Evolutionary conservation across 2,888 invertebrate genomes (phyloP).

Genomic region (Tryphoninae sp.): DNA sequence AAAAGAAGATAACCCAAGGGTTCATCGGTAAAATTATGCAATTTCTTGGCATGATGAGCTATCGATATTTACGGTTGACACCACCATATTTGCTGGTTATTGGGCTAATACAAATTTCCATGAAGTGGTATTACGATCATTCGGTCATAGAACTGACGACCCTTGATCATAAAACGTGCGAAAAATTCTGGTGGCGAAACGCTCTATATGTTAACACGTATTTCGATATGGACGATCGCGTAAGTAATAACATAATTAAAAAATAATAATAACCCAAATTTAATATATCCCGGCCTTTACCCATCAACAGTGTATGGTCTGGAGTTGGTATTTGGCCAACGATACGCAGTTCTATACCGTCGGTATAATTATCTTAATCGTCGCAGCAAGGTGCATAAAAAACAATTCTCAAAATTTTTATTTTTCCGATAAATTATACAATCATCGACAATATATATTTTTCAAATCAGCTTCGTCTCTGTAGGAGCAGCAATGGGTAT

Average conservation of each 20-base stretch:
- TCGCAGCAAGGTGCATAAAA: conserved; percentile 85
- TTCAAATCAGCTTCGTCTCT: conserved; percentile 68
- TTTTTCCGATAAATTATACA: conserved; percentile 2
- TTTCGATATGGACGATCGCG: conserved; percentile 87
- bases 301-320: conserved; percentile 87
- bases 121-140: conserved; percentile 87
- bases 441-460: background rate
- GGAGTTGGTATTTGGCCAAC: conserved; percentile 93
- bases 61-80: conserved; percentile 85
- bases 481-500: conserved; percentile 77
- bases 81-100: conserved; percentile 92
- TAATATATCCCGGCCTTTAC: conserved; percentile 28
- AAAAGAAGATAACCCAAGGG: conserved; percentile 80
- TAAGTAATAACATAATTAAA: conserved; percentile 67
- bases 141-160: conserved; percentile 89
- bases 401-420: background rate
- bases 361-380: conserved; percentile 85
- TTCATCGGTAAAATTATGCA: conserved; percentile 81
- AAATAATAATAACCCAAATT: conserved; percentile 22
- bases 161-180: conserved; percentile 88
- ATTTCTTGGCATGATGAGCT: conserved; percentile 82
- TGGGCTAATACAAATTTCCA: conserved; percentile 87
- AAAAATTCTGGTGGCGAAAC: conserved; percentile 92
- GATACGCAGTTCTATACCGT: conserved; percentile 90
- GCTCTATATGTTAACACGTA: conserved; percentile 92